Percentiles rank a stretch among this genome's conserved stretches.
Evolutionary conservation across 2,797 vertebrate species (phyloP).

Genomic region (Anas capensis): DNA sequence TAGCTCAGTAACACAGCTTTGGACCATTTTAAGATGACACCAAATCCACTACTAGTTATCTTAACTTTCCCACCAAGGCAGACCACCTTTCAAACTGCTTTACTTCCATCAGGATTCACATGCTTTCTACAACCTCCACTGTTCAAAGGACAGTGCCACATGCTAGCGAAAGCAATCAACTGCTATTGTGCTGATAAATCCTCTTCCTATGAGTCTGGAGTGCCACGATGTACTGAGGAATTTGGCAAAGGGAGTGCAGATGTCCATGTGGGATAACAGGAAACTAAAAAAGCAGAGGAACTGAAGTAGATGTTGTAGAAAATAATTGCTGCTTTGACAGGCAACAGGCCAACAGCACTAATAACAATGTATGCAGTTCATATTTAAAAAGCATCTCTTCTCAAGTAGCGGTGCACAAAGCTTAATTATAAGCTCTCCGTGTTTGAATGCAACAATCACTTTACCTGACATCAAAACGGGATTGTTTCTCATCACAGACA

Average conservation of each 20-base stretch:
- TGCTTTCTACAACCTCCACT: not conserved
- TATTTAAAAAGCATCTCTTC: constrained; percentile 13
- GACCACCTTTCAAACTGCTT: not conserved
- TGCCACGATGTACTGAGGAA: not conserved
- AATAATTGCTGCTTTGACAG: constrained; percentile 49
- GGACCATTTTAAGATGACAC: not conserved
- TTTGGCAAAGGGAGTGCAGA: constrained; percentile 48
- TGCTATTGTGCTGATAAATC: constrained; percentile 20
- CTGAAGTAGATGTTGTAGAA: constrained; percentile 40
- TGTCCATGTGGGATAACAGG: constrained; percentile 39
- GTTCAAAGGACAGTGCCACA: constrained; percentile 32
- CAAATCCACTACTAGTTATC: not conserved
- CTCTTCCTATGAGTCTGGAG: constrained; percentile 43
- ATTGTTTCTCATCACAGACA: not conserved
- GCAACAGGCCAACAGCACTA: constrained; percentile 31
- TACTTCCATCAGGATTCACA: not conserved
- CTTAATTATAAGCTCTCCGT: constrained; percentile 6
- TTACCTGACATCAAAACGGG: not conserved
- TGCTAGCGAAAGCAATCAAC: constrained; percentile 49
- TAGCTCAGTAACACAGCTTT: not conserved
- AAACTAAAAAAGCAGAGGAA: constrained; percentile 42
- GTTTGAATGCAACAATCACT: constrained; percentile 1
- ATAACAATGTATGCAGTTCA: constrained; percentile 33
- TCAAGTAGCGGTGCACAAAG: constrained; percentile 17
- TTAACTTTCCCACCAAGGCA: not conserved